These are phyloP conservation scores for Colletes gigas DNA, from an alignment of 1,140 invertebrate species.

Conservation along the genomic window DNA sequence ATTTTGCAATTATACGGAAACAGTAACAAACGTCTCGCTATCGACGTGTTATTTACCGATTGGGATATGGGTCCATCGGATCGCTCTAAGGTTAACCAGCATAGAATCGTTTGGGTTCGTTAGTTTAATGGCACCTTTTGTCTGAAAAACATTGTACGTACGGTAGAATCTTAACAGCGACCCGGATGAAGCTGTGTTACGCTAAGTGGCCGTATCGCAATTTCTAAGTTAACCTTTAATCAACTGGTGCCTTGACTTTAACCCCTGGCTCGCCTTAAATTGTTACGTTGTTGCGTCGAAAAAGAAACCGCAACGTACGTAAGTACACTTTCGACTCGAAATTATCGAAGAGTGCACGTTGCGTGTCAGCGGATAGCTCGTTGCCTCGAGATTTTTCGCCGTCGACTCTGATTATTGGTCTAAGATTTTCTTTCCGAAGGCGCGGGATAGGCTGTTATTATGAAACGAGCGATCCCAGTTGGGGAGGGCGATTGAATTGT, in stretches of 20 bases:
- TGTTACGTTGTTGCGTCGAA: slow-evolving; percentile 30
- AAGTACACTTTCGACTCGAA: neutral
- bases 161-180: neutral
- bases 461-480: neutral
- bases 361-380: neutral
- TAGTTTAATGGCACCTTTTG: neutral
- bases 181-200: too few species aligned
- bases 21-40: too few species aligned
- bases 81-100: too few species aligned
- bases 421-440: neutral
- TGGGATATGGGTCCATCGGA: too few species aligned
- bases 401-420: neutral
- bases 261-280: slow-evolving; percentile 6
- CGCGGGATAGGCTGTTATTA: neutral
- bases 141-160: neutral
- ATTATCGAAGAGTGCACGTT: slow-evolving; percentile 4
- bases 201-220: slow-evolving; percentile 7
- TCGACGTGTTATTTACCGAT: too few species aligned
- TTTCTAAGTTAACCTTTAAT: slow-evolving; percentile 21
- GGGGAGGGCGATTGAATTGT: neutral
- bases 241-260: slow-evolving; percentile 12
- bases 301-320: neutral
- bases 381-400: neutral
- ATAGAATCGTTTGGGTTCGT: too few species aligned
- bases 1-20: too few species aligned